Conservation (phyloP, 2,797 vertebrate genomes). For the Epinephelus awoara region DNA sequence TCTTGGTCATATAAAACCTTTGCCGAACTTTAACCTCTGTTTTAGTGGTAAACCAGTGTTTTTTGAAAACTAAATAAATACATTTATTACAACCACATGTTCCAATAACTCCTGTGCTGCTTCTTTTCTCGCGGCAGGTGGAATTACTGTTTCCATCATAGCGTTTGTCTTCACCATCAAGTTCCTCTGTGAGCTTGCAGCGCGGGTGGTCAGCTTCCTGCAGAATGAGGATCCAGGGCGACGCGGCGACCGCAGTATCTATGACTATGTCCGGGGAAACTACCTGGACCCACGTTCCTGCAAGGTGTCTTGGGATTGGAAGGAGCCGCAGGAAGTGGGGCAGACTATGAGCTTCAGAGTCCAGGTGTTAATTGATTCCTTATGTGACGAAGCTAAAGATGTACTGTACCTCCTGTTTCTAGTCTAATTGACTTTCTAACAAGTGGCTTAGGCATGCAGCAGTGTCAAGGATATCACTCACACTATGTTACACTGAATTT, state of each 20-base stretch:
- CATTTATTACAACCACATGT: not conserved
- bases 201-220: constrained; percentile 98
- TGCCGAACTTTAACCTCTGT: not conserved
- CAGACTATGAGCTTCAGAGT: constrained; percentile 99
- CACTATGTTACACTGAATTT: too few relatives aligned
- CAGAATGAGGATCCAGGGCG: constrained; percentile 98
- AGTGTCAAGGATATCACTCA: not conserved
- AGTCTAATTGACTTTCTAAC: not conserved
- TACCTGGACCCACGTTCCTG: constrained; percentile 99
- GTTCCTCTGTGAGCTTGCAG: constrained; percentile 99
- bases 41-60: not conserved
- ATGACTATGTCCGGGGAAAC: constrained; percentile 98
- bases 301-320: constrained; percentile 99
- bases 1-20: not conserved
- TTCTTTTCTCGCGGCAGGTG: constrained; percentile 86
- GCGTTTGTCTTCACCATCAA: constrained; percentile 99
- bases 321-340: constrained; percentile 99
- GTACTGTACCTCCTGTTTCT: not conserved
- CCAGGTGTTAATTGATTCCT: constrained; percentile 86
- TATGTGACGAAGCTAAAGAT: not conserved
- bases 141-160: constrained; percentile 99
- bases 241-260: constrained; percentile 96
- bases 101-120: constrained; percentile 1
- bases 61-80: constrained; percentile 12
- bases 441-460: not conserved